These are phyloP conservation scores for Pituophis catenifer DNA, from an alignment of 2,113 vertebrate genomes.

Conservation along the genomic window DNA sequence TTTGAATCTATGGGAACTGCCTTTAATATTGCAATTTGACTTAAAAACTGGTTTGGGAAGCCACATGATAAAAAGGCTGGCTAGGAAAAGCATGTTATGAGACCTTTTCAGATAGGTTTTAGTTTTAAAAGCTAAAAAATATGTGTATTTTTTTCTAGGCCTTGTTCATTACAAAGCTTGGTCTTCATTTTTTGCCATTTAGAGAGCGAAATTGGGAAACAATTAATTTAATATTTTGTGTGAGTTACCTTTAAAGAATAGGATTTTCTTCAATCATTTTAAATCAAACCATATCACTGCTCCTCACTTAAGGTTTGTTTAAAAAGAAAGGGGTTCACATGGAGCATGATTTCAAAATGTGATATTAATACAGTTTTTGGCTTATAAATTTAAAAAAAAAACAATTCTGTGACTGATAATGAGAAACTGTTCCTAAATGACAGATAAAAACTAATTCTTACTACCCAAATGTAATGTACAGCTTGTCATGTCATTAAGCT, in stretches of 20 bases:
- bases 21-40: background rate
- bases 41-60: background rate
- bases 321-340: background rate
- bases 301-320: background rate
- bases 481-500: background rate
- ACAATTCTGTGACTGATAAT: conserved; percentile 15
- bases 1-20: background rate
- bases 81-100: background rate
- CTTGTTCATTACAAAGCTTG: background rate
- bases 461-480: background rate
- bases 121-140: background rate
- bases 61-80: background rate
- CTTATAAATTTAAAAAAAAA: background rate
- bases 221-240: background rate
- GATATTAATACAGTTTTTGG: background rate
- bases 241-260: background rate
- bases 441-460: conserved; percentile 14
- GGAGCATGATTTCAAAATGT: conserved; percentile 14
- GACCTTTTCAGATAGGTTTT: background rate
- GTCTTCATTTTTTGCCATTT: background rate
- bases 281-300: background rate
- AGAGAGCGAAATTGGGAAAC: background rate
- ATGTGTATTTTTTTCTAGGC: background rate
- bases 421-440: background rate
- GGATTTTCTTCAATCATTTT: background rate